Evolutionary conservation across 2,888 invertebrate species (phyloP).

Genomic region (Hipparchia sbordonii): DNA sequence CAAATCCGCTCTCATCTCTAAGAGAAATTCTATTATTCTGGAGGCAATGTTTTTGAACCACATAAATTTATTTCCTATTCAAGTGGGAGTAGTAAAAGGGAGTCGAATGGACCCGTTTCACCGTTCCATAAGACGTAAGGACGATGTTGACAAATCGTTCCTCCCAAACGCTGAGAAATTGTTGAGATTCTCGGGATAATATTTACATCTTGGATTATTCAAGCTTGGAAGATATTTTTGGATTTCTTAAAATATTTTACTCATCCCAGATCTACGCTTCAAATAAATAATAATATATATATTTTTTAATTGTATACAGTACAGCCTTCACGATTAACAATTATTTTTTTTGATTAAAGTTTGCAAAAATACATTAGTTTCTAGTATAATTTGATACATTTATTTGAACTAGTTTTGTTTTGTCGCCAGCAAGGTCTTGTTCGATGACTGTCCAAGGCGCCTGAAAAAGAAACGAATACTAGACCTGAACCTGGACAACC

Average conservation of each 20-base stretch:
- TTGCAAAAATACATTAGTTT: too few relatives aligned
- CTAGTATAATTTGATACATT: too few relatives aligned
- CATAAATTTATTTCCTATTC: slow-evolving; percentile 16
- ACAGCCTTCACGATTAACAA: too few relatives aligned
- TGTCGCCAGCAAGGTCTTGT: too few relatives aligned
- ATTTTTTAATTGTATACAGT: too few relatives aligned
- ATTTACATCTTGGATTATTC: slow-evolving; percentile 16
- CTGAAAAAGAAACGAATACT: too few relatives aligned
- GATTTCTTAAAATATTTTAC: not conserved
- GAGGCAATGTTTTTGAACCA: slow-evolving; percentile 11
- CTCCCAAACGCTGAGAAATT: slow-evolving; percentile 35
- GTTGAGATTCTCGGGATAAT: slow-evolving; percentile 25
- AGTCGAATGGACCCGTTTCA: slow-evolving; percentile 15
- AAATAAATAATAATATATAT: too few relatives aligned
- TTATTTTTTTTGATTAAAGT: too few relatives aligned
- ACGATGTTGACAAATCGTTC: slow-evolving; percentile 38
- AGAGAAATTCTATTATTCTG: slow-evolving; percentile 14
- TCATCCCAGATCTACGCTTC: too few relatives aligned
- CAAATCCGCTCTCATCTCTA: not conserved
- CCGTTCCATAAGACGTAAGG: slow-evolving; percentile 31
- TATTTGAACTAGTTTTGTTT: too few relatives aligned
- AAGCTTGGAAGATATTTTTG: not conserved
- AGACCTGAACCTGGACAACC: too few relatives aligned
- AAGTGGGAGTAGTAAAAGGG: slow-evolving; percentile 24
- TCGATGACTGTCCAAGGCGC: too few relatives aligned